Evolutionary conservation across 2,888 invertebrate species (phyloP).

Genomic region (Epinotia nisella): DNA sequence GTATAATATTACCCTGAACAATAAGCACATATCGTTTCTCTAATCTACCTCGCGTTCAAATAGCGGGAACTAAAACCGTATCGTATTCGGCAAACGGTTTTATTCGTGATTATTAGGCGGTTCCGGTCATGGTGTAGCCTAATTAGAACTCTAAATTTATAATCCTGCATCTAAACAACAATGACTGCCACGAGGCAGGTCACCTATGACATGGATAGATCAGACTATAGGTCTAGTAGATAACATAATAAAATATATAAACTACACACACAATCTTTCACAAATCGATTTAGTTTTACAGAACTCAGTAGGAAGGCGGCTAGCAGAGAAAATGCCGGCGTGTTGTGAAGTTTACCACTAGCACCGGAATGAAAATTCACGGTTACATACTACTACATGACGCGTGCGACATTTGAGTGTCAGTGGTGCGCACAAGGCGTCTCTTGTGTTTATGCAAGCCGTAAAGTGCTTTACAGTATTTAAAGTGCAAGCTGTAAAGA

Average conservation of each 20-base stretch:
- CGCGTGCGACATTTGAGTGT: too few species aligned
- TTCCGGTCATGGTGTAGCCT: conserved; percentile 41
- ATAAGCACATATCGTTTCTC: conserved; percentile 25
- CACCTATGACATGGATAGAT: neutral
- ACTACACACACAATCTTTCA: too few species aligned
- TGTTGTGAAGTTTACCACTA: too few species aligned
- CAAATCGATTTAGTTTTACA: too few species aligned
- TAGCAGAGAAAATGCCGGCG: too few species aligned
- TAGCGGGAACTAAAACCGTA: conserved; percentile 24
- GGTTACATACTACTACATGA: too few species aligned
- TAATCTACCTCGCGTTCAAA: conserved; percentile 18
- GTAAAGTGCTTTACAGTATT: too few species aligned
- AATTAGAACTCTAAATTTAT: conserved; percentile 40
- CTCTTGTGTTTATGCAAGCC: too few species aligned
- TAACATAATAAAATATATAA: neutral
- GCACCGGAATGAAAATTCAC: too few species aligned
- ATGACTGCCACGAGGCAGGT: neutral
- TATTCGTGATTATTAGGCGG: conserved; percentile 34
- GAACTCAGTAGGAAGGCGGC: neutral
- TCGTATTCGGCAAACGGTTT: conserved; percentile 36
- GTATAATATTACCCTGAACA: neutral
- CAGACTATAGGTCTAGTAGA: neutral
- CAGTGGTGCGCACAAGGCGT: too few species aligned
- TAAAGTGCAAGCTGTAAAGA: too few species aligned
- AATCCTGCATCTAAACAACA: conserved; percentile 24